phyloP scores from a whole-genome alignment of 1,140 invertebrate species.

The Stenopsyche tienmushanensis region DNA sequence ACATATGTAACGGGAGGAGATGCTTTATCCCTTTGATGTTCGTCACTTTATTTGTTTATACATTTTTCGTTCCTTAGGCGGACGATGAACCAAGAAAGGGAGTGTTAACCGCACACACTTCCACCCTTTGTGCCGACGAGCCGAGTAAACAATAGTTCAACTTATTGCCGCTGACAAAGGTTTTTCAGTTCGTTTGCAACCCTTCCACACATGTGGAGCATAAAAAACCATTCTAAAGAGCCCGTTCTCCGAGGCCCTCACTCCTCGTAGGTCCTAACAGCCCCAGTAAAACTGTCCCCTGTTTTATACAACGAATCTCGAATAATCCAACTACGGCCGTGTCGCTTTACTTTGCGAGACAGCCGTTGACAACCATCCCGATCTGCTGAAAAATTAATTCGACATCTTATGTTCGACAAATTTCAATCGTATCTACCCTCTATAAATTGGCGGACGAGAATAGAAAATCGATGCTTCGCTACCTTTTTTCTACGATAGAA shows the following conservation, averaged over 20 bases:
- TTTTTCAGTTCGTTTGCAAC: constrained; percentile 34
- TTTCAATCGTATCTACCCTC: background rate
- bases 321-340: background rate
- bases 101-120: constrained; percentile 10
- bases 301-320: background rate
- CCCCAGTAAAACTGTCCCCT: constrained; percentile 1
- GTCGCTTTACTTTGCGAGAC: too few relatives aligned
- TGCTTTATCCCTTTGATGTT: constrained; percentile 21
- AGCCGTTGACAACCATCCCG: too few relatives aligned
- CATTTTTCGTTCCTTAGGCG: constrained; percentile 11
- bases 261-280: background rate
- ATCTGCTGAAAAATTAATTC: too few relatives aligned
- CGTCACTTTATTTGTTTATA: constrained; percentile 23
- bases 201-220: constrained; percentile 16
- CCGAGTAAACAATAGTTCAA: constrained; percentile 29
- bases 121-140: constrained; percentile 13
- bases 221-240: constrained; percentile 1
- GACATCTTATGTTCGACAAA: too few relatives aligned
- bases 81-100: constrained; percentile 29
- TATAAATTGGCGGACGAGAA: background rate
- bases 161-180: constrained; percentile 31
- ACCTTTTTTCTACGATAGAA: too few relatives aligned
- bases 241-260: background rate
- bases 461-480: too few relatives aligned
- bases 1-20: too few relatives aligned